Base-by-base conservation (phyloP, 2,888 invertebrate genomes). In the Dexiosoma caninum region DNA sequence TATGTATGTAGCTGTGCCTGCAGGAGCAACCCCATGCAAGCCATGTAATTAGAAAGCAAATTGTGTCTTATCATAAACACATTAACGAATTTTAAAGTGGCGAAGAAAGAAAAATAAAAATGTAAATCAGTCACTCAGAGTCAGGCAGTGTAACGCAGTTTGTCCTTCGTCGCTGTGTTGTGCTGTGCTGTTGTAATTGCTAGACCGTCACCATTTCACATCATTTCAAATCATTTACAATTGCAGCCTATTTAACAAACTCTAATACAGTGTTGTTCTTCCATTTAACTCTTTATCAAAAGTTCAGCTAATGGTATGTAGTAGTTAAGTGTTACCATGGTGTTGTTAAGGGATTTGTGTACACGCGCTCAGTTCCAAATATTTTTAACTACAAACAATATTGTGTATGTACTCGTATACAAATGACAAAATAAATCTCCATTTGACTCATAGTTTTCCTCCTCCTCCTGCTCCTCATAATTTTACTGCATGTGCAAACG, bases 11-110 rank as follows among this genome's bases (percentile, higher is more conserved):
- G 27, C 3, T 27, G 27, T 27, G 3, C 6, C 6, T 27, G 6
- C 46, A n/a, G 10, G 23, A 16, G 16, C 32, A 60, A 42, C 2
- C 44, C 35, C 42, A 46, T 67, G 49, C 67, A 62, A 42, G 60
- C 57, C 67, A 67, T 72, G 55, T 67, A 72, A 77, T 81, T 77
- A 77, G 53, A 62, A 77, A 77, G 57, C 72, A 77, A 55, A 64
- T 9, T 67, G 59, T 67, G 55, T 72, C 67, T 67, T 67, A 49
- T 72, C 67, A 77, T 72, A 62, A 76, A 57, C 80, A 81, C 67
- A 81, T 81, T 77, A 81, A 72, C 64, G 69, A 81, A 81, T 69
- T 77, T 72, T 14, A 2, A 4, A 44, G 6, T 27, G 27, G 4
- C n/a, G n/a, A 27, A 27, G 6, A 21, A 21, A 21, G 4, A 46